Conservation (phyloP, 2,797 vertebrate genomes). For the Sebastes flavidus region DNA sequence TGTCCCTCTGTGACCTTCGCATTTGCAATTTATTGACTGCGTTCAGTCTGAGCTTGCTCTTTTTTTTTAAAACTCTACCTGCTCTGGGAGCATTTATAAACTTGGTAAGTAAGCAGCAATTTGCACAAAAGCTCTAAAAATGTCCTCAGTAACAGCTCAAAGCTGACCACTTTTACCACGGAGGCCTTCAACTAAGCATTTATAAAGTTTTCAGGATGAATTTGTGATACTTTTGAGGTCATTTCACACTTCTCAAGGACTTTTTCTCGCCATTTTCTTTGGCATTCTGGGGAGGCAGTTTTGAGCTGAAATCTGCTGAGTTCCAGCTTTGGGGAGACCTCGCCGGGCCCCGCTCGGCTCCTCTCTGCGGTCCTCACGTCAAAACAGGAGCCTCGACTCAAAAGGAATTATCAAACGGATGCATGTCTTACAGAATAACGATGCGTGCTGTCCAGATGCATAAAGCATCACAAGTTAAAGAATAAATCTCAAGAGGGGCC, state of each 20-base stretch:
- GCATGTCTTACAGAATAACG: slow-evolving; percentile 55
- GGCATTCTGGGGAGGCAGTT: slow-evolving; percentile 29
- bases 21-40: slow-evolving; percentile 56
- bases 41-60: slow-evolving; percentile 14
- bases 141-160: neutral
- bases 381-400: slow-evolving; percentile 52
- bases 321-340: slow-evolving; percentile 51
- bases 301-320: slow-evolving; percentile 50
- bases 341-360: slow-evolving; percentile 1
- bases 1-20: slow-evolving; percentile 37
- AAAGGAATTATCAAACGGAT: slow-evolving; percentile 65
- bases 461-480: slow-evolving; percentile 62
- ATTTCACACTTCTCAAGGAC: slow-evolving; percentile 56
- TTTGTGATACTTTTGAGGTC: slow-evolving; percentile 49
- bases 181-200: slow-evolving; percentile 33
- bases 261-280: slow-evolving; percentile 6
- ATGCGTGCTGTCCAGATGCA: slow-evolving; percentile 48
- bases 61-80: slow-evolving; percentile 9
- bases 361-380: slow-evolving; percentile 51
- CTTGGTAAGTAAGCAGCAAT: slow-evolving; percentile 42
- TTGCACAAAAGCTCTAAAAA: slow-evolving; percentile 25
- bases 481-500: slow-evolving; percentile 36
- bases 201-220: slow-evolving; percentile 27
- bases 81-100: slow-evolving; percentile 32
- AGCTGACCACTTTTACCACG: neutral